Evolutionary conservation across 2,113 vertebrate genomes (phyloP).

Genomic region (Amphiprion ocellaris): DNA sequence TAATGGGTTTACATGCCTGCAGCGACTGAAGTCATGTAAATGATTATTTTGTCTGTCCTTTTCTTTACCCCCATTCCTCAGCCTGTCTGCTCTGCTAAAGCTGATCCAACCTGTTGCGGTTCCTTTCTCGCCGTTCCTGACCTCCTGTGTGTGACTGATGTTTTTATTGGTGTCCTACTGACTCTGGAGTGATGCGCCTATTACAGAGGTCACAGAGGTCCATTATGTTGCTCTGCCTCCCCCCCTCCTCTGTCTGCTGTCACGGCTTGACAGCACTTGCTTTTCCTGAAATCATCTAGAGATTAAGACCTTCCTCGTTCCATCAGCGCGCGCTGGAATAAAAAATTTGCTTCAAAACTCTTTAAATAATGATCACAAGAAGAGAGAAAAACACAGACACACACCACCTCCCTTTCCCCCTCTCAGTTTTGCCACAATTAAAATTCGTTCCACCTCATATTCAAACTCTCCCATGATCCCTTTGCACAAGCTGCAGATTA

Average conservation of each 20-base stretch:
- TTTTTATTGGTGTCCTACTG: conserved; percentile 78
- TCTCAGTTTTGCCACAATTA: conserved; percentile 36
- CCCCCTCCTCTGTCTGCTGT: neutral
- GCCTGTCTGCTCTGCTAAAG: conserved; percentile 24
- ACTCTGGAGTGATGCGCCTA: conserved; percentile 73
- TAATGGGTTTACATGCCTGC: neutral
- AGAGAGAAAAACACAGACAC: neutral
- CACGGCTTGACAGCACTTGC: conserved; percentile 29
- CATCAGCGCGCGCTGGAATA: conserved; percentile 15
- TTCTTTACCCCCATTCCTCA: neutral
- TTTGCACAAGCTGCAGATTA: conserved; percentile 68
- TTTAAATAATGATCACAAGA: neutral
- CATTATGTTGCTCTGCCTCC: conserved; percentile 28
- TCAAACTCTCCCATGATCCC: conserved; percentile 69
- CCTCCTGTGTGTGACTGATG: conserved; percentile 73
- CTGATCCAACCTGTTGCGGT: conserved; percentile 27
- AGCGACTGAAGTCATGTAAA: neutral
- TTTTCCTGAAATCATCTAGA: conserved; percentile 32
- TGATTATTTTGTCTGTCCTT: neutral
- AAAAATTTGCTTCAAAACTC: conserved; percentile 29
- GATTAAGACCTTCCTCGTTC: conserved; percentile 23
- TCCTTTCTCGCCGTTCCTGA: conserved; percentile 53
- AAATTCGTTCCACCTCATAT: conserved; percentile 67
- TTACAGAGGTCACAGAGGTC: conserved; percentile 76
- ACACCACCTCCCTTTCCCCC: neutral